These are phyloP conservation scores for Chaetodon trifascialis DNA, from an alignment of 2,113 vertebrate species.

Conservation along the genomic window DNA sequence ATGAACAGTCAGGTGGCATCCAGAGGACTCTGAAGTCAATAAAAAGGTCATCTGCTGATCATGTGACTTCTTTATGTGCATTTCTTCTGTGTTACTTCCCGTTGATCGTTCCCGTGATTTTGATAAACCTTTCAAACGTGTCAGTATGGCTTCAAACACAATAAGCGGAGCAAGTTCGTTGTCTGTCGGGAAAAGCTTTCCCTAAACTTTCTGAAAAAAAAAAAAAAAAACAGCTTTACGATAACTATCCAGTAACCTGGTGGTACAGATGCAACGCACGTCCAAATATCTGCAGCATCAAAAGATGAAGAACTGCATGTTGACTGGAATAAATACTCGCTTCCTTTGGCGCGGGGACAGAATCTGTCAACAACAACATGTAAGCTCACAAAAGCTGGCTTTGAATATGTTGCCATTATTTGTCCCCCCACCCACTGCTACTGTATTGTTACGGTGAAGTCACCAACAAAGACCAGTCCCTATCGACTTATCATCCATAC, in stretches of 20 bases:
- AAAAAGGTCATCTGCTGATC: neutral
- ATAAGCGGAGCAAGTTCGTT: neutral
- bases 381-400: neutral
- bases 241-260: neutral
- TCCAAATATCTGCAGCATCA: conserved; percentile 18
- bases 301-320: conserved; percentile 6
- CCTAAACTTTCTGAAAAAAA: neutral
- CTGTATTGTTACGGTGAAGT: conserved; percentile 12
- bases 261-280: neutral
- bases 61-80: too few species aligned
- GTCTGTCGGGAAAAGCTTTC: neutral
- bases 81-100: too few species aligned
- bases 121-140: too few species aligned
- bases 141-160: neutral
- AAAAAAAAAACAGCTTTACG: neutral
- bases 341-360: neutral
- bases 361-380: conserved; percentile 10
- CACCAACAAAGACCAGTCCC: neutral
- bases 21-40: neutral
- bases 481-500: neutral
- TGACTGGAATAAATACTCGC: conserved; percentile 9
- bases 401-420: conserved; percentile 40
- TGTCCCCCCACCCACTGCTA: conserved; percentile 32
- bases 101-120: too few species aligned
- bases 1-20: neutral